These are phyloP conservation scores for Arrhopalites spinosus DNA, from an alignment of 2,888 invertebrate genomes.

Conservation along the genomic window DNA sequence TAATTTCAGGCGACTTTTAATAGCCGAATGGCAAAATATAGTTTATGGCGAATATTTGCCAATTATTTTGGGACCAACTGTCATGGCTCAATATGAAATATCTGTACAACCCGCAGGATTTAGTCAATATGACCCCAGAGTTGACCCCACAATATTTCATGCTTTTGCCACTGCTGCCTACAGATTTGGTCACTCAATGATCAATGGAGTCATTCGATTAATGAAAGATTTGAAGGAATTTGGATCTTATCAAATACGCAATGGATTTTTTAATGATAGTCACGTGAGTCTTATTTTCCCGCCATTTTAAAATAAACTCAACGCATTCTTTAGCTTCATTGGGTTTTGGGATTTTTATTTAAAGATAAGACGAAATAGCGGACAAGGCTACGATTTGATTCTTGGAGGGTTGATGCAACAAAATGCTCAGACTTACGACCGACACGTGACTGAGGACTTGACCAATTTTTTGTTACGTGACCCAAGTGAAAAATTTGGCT, in stretches of 20 bases:
- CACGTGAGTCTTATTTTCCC: neutral
- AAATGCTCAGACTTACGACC: conserved; percentile 53
- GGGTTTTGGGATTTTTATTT: neutral
- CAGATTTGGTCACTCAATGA: conserved; percentile 51
- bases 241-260: conserved; percentile 46
- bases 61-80: conserved; percentile 48
- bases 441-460: conserved; percentile 53
- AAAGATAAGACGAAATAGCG: conserved; percentile 10
- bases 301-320: neutral
- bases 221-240: conserved; percentile 46
- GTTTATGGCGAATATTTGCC: conserved; percentile 54
- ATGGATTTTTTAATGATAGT: conserved; percentile 50
- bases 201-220: conserved; percentile 51
- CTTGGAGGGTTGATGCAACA: conserved; percentile 51
- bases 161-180: conserved; percentile 54
- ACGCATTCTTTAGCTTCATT: neutral
- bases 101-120: conserved; percentile 27
- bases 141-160: conserved; percentile 50
- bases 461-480: conserved; percentile 51
- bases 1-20: conserved; percentile 44
- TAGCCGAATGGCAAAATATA: conserved; percentile 53
- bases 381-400: conserved; percentile 52
- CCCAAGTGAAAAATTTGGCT: conserved; percentile 46
- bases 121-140: conserved; percentile 46
- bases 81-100: conserved; percentile 40